Percentiles rank a stretch among this genome's conserved stretches.
Evolutionary conservation across 2,888 invertebrate genomes (phyloP).

Genomic region (Heliconius ethilla): DNA sequence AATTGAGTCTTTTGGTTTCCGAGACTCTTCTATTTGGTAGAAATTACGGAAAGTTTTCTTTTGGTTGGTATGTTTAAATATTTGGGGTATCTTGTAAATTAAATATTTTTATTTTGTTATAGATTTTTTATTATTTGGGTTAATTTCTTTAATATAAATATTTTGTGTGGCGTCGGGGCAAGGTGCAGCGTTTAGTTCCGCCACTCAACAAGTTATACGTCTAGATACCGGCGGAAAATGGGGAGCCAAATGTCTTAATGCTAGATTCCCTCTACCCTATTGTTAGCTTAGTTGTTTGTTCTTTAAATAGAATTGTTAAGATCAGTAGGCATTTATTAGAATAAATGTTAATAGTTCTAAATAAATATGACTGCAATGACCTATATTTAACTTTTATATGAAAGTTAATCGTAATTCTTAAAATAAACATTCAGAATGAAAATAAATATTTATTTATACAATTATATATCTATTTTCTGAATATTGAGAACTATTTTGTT

Average conservation of each 20-base stretch:
- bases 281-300: neutral
- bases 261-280: neutral
- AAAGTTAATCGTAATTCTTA: neutral
- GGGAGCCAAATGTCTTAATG: too few relatives aligned
- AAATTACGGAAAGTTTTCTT: neutral
- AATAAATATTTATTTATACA: too few relatives aligned
- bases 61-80: neutral
- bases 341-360: too few relatives aligned
- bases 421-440: too few relatives aligned
- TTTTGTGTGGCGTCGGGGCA: too few relatives aligned
- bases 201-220: neutral
- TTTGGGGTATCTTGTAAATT: too few relatives aligned
- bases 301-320: slow-evolving; percentile 9
- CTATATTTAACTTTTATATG: too few relatives aligned
- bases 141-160: neutral
- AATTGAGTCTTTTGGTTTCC: slow-evolving; percentile 8
- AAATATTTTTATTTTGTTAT: too few relatives aligned
- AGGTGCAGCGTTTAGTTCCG: too few relatives aligned
- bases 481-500: too few relatives aligned
- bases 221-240: neutral
- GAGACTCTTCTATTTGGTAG: neutral
- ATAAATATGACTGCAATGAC: neutral
- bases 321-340: slow-evolving; percentile 9
- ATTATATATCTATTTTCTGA: too few relatives aligned
- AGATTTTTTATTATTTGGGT: too few relatives aligned